Evolutionary conservation across 2,888 invertebrate species (phyloP).

Genomic region (Nezara viridula): DNA sequence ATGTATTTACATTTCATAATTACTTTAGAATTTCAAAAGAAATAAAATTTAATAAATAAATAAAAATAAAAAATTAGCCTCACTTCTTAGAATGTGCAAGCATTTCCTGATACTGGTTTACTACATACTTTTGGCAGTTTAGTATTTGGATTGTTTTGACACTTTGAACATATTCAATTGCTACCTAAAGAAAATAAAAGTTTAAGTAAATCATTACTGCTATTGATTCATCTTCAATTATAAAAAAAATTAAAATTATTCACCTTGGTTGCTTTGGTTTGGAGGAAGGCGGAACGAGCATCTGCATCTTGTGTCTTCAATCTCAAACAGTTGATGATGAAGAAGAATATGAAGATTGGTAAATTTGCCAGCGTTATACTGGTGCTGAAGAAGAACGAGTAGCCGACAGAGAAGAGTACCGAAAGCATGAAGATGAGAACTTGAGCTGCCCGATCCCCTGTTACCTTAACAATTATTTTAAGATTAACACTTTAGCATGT

Average conservation of each 20-base stretch:
- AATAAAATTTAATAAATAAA: background rate
- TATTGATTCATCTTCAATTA: background rate
- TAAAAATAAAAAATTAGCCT: background rate
- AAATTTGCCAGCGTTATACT: background rate
- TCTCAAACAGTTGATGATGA: background rate
- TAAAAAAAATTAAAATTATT: background rate
- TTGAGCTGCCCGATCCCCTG: constrained; percentile 45
- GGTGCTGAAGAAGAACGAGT: background rate
- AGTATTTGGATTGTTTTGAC: background rate
- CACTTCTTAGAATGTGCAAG: background rate
- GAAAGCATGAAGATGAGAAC: constrained; percentile 26
- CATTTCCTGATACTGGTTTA: background rate
- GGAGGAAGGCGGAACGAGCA: background rate
- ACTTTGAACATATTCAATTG: constrained; percentile 1
- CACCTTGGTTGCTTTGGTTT: constrained; percentile 39
- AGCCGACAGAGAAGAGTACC: background rate
- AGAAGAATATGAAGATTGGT: constrained; percentile 7
- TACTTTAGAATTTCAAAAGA: background rate
- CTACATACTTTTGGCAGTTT: background rate
- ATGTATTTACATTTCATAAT: background rate
- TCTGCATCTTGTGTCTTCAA: background rate
- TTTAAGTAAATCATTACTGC: constrained; percentile 68
- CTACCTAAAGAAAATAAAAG: constrained; percentile 63
- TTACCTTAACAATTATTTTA: constrained; percentile 16
- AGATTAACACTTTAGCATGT: too few relatives aligned